Conservation (phyloP, 2,113 vertebrate species). For the Saiga tatarica region DNA sequence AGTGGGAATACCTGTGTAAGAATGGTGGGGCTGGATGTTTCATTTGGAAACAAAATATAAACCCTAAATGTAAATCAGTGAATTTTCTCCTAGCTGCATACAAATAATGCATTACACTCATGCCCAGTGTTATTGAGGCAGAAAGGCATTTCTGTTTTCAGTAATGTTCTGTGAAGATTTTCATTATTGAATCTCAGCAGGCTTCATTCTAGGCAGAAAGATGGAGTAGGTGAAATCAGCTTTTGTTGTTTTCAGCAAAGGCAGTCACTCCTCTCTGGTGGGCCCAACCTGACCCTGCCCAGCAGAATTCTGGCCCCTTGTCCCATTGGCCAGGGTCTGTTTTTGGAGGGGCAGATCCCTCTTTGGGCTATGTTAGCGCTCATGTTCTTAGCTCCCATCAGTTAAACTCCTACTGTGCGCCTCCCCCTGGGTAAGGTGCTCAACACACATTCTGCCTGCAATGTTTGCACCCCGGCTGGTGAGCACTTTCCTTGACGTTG, state of each 20-base stretch:
- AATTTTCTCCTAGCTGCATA: slow-evolving; percentile 40
- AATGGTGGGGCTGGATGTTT: background rate
- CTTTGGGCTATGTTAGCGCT: background rate
- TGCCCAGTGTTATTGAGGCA: slow-evolving; percentile 42
- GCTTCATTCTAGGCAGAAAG: slow-evolving; percentile 52
- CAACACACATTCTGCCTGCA: background rate
- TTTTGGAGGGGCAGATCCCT: background rate
- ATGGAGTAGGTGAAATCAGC: slow-evolving; percentile 42
- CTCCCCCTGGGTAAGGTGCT: background rate
- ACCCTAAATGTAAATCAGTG: slow-evolving; percentile 57
- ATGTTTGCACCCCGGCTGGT: background rate
- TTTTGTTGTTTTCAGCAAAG: background rate
- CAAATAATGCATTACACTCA: slow-evolving; percentile 31
- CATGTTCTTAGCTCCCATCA: background rate
- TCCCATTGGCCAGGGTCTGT: background rate
- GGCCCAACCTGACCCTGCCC: background rate
- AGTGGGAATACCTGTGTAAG: background rate
- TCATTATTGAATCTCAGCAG: slow-evolving; percentile 65
- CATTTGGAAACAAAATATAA: slow-evolving; percentile 48
- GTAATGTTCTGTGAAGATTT: slow-evolving; percentile 66
- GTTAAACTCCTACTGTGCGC: background rate
- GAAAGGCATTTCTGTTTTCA: slow-evolving; percentile 59
- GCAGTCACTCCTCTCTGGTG: background rate
- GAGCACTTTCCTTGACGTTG: background rate
- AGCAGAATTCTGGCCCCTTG: background rate